Base-by-base conservation (phyloP, 2,888 invertebrate genomes). In the Poecilobothrus nobilitatus region DNA sequence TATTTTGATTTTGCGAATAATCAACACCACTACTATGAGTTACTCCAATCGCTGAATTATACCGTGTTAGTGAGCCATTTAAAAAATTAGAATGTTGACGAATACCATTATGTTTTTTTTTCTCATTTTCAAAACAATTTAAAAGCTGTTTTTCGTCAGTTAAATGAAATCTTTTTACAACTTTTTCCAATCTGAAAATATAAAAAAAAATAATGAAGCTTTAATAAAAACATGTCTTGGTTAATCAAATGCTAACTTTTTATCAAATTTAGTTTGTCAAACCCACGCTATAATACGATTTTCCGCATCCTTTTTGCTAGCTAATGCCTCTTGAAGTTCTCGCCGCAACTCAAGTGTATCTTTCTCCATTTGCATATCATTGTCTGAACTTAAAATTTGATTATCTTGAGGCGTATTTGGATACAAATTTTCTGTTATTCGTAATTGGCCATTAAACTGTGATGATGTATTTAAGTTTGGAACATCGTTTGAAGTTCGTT, bases 261-360 rank as follows among this genome's bases (percentile, higher is more conserved):
- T 66, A 37, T 70, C 67, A 69, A 67, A 63, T 70, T 70, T 68
- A 68, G 68, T 67, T 37, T 68, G 70, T 71, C 65, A 81, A 77
- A 81, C 81, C 81, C 81, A 82, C 82, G 80, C 81, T 75, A 80
- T 80, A 74, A 81, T 80, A 76, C 80, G 79, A 74, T 78, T 78
- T 75, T 81, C 81, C 68, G 81, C 80, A 73, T 80, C 77, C 74
- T 81, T 80, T 73, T 79, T 79, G 72, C 79, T 79, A 69, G 79
- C 78, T 68, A 79, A 75, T 68, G 81, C 80, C 73, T 81, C 81
- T 65, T 78, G 78, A 10, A 81, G 75, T 71, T 82, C 81, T 70
- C 78, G 75, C 67, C 79, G 76, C 18, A 82, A 73, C 66, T 78
- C 78, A 10, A 79, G 73, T 61, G 79, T 74, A 21, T 75, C 75